A percentile compares a stretch with the other conserved stretches of the same genome.
Conservation (phyloP, 2,797 vertebrate genomes). For the Acrocephalus scirpaceus region DNA sequence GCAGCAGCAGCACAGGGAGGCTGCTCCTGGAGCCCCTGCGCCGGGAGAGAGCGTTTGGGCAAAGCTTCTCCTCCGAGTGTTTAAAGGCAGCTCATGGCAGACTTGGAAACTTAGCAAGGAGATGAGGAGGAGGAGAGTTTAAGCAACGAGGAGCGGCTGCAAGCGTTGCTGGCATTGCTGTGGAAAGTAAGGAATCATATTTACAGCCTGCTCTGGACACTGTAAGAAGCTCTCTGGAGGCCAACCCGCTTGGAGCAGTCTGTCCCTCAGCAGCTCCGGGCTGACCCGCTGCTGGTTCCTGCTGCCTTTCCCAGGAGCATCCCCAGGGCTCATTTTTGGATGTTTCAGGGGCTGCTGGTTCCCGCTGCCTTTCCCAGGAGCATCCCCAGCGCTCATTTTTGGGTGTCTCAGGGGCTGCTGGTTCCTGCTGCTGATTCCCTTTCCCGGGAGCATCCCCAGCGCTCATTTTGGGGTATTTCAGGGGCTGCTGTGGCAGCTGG, state of each 20-base stretch:
- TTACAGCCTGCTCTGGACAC: not conserved
- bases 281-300: not conserved
- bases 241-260: fast-evolving
- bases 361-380: not conserved
- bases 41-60: not conserved
- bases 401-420: not conserved
- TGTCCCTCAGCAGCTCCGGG: not conserved
- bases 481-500: not conserved
- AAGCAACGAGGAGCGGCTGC: not conserved
- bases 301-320: not conserved
- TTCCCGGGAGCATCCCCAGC: not conserved
- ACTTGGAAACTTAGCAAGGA: not conserved
- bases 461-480: fast-evolving
- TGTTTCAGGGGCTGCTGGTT: not conserved
- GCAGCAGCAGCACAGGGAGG: not conserved
- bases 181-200: not conserved
- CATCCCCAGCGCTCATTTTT: not conserved
- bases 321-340: not conserved
- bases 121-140: not conserved
- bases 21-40: not conserved
- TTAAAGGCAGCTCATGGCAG: not conserved
- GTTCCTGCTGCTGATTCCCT: fast-evolving
- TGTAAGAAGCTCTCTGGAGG: not conserved
- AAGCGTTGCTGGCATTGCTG: not conserved
- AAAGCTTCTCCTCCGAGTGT: not conserved